A percentile compares a stretch with the other conserved stretches of the same genome.
Evolutionary conservation across 2,888 invertebrate genomes (phyloP).

Genomic region (Alviniconcha strummeri): DNA sequence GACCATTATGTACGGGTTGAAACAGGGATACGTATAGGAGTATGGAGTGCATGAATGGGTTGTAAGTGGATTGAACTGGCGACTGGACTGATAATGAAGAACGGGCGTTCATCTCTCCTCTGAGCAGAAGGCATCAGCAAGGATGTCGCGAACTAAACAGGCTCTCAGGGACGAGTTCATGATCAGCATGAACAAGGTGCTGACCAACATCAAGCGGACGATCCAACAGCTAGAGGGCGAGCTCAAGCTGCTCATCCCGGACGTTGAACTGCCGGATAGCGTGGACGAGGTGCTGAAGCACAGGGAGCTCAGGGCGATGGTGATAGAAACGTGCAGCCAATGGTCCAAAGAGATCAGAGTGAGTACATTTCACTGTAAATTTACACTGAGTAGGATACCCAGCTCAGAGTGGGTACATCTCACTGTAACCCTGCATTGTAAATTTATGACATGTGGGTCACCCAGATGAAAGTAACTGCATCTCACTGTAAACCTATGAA

Average conservation of each 20-base stretch:
- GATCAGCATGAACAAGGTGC: conserved; percentile 76
- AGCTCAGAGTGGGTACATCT: too few relatives aligned
- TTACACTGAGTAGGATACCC: too few relatives aligned
- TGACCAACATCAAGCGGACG: conserved; percentile 78
- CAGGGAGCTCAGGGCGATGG: conserved; percentile 73
- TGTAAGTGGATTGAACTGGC: background rate
- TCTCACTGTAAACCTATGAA: background rate
- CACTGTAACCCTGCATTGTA: too few relatives aligned
- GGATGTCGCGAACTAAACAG: conserved; percentile 57
- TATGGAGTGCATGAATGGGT: background rate
- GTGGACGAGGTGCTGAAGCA: conserved; percentile 71
- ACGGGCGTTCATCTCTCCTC: too few relatives aligned
- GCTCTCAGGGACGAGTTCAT: conserved; percentile 76
- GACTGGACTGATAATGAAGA: too few relatives aligned
- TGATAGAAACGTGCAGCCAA: conserved; percentile 75
- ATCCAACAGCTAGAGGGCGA: conserved; percentile 85
- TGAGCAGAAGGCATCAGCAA: conserved; percentile 37
- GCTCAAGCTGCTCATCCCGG: conserved; percentile 61
- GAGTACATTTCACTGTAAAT: background rate
- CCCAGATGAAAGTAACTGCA: too few relatives aligned
- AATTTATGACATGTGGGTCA: too few relatives aligned
- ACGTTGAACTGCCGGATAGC: conserved; percentile 64
- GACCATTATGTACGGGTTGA: too few relatives aligned
- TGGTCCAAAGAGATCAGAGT: conserved; percentile 76
- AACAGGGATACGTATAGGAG: too few relatives aligned